Percentiles rank a stretch among this genome's conserved stretches.
phyloP scores from a whole-genome alignment of 2,113 vertebrate species.

The Ctenodactylus gundi region DNA sequence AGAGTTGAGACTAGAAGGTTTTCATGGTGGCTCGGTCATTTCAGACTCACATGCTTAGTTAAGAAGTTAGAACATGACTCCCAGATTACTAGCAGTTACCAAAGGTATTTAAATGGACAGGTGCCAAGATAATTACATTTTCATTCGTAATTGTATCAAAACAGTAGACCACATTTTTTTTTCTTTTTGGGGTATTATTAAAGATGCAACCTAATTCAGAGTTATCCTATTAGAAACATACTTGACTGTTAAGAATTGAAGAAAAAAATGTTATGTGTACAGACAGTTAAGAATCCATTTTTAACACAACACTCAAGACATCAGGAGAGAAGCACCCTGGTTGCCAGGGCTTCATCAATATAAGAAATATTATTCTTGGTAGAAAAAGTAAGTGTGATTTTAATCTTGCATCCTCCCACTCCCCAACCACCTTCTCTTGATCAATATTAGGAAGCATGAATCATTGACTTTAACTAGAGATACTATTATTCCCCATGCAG shows the following conservation, averaged over 20 bases:
- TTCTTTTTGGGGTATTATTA: background rate
- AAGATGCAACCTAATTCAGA: conserved; percentile 21
- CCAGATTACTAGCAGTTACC: background rate
- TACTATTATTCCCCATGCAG: conserved; percentile 35
- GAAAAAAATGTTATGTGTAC: conserved; percentile 9
- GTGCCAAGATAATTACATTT: background rate
- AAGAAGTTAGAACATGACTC: background rate
- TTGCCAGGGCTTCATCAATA: conserved; percentile 11
- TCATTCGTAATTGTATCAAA: background rate
- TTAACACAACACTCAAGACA: background rate
- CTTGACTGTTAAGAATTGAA: conserved; percentile 19
- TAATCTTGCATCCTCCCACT: background rate
- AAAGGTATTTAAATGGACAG: background rate
- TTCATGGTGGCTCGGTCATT: background rate
- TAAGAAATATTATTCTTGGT: background rate
- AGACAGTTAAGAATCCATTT: background rate
- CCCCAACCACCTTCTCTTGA: background rate
- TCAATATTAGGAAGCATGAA: conserved; percentile 39
- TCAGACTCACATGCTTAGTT: background rate
- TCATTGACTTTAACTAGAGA: conserved; percentile 18
- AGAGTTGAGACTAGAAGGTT: background rate
- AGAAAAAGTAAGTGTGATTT: conserved; percentile 40
- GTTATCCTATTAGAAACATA: conserved; percentile 27
- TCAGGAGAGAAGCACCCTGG: background rate
- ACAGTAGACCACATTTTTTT: background rate